Evolutionary conservation across 2,113 vertebrate genomes (phyloP), one percentile per base, ranked within the genome.

Genomic region (Odocoileus hemionus): DNA sequence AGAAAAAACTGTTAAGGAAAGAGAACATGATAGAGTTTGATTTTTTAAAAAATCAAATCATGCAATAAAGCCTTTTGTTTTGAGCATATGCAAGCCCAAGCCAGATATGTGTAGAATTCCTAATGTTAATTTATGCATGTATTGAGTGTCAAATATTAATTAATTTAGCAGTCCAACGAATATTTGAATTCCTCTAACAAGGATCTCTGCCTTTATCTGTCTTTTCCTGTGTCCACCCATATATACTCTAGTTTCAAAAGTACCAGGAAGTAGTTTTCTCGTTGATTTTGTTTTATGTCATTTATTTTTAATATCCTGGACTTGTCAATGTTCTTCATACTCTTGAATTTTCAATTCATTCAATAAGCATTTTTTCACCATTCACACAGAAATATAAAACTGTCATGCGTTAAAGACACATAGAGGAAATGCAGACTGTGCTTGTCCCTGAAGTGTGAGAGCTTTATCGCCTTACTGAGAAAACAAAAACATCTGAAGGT

Each of bases 131-230:
- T 43, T 55, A 89, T 52, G 11, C 36, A 26, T 39, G 28, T n/a
- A 45, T 78, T 36, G n/a, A 96, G 10, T 96, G 90, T 96, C 83
- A 96, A 67, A 83, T 95, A 52, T 61, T 67, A 80, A 86, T 43
- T 78, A 76, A 84, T 80, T 94, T 95, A 86, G 16, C 60, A 97
- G 93, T 57, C 70, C 30, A 60, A 28, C 0, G 89, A 96, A 79
- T 86, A 79, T 70, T 47, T 90, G 39, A 57, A 96, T 78, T 79
- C 8, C 19, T 30, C 1, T 70, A n/a, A 14, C 28, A 58, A 11
- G 1, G 28, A 45, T 64, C 30, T 87, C 74, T 79, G 64, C 28
- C 28, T 89, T 67, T 67, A 8, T 60, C 33, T 30, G 12, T 82
- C 17, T 85, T 96, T 57, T 36, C 26, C 36, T 82, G 5, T 67